Evolutionary conservation across 2,888 invertebrate species (phyloP).

Genomic region (Pseudococcus longispinus): DNA sequence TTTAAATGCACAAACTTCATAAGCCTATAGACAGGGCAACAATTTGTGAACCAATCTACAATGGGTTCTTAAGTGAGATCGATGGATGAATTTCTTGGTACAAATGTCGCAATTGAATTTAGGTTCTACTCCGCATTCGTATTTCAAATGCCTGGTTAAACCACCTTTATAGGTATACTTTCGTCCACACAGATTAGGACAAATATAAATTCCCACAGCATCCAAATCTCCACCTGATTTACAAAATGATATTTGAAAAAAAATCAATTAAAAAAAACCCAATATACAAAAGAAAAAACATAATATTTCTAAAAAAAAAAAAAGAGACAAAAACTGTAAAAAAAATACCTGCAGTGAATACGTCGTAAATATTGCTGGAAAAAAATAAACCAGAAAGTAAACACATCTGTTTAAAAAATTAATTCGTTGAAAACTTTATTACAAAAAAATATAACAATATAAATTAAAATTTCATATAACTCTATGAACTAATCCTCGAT

Average conservation of each 20-base stretch:
- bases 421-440: neutral
- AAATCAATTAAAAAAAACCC: neutral
- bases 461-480: neutral
- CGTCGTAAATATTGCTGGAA: neutral
- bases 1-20: neutral
- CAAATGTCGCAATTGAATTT: constrained; percentile 62
- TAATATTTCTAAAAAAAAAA: neutral
- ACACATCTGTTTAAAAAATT: too few species aligned
- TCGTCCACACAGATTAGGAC: constrained; percentile 58
- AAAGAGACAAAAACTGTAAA: neutral
- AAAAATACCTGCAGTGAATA: too few species aligned
- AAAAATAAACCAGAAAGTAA: neutral
- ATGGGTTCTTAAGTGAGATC: constrained; percentile 17
- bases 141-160: constrained; percentile 70
- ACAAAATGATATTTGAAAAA: neutral
- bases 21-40: neutral
- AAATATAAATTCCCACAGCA: neutral
- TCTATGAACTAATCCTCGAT: neutral
- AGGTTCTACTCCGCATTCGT: constrained; percentile 64
- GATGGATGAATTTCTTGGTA: constrained; percentile 60
- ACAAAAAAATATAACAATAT: neutral
- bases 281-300: neutral
- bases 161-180: constrained; percentile 70
- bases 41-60: neutral
- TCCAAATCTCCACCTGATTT: neutral